Conservation (phyloP, 2,797 vertebrate genomes). For the Coreius guichenoti region DNA sequence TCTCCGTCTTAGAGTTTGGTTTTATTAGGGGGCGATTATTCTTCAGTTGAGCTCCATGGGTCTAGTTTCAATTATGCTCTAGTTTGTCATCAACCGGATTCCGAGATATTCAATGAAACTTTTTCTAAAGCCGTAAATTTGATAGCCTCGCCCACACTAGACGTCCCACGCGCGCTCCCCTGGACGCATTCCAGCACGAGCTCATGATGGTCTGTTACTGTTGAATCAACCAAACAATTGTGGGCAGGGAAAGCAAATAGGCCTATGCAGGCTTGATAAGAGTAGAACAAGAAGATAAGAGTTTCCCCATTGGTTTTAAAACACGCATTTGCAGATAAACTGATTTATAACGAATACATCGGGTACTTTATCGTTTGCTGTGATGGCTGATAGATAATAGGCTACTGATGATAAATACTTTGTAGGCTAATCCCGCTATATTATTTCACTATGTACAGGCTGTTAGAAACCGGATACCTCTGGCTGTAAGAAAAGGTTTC, state of each 20-base stretch:
- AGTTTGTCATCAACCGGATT: background rate
- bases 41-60: background rate
- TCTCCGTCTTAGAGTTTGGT: background rate
- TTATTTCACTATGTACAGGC: background rate
- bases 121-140: background rate
- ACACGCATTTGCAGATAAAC: background rate
- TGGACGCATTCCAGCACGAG: slow-evolving; percentile 12
- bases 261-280: background rate
- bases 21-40: background rate
- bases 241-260: background rate
- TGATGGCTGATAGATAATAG: background rate
- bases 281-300: background rate
- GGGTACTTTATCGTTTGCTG: background rate
- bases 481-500: background rate
- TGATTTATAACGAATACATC: background rate
- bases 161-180: background rate
- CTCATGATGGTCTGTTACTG: no score
- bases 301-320: background rate
- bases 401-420: background rate
- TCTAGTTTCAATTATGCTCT: background rate
- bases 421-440: background rate
- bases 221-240: background rate
- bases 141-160: background rate
- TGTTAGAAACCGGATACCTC: slow-evolving; percentile 1
- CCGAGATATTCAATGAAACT: background rate